Conservation (phyloP, 64 coral and sea anemone genomes). For the Cladopsammia gracilis region DNA sequence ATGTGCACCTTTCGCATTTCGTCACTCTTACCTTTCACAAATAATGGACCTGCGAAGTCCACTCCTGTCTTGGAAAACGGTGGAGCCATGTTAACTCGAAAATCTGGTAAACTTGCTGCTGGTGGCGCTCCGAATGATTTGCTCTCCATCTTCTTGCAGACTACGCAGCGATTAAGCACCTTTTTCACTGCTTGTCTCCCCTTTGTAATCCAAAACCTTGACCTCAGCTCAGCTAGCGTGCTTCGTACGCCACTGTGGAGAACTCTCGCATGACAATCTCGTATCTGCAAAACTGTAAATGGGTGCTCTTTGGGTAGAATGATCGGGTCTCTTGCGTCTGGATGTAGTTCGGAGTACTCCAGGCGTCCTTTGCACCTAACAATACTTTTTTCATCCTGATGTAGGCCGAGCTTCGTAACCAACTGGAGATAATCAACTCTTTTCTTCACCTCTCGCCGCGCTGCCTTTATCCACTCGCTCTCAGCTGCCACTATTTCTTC, state of each 20-base stretch:
- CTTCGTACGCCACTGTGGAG: slow-evolving; percentile 36
- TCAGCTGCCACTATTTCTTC: background rate
- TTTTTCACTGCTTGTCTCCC: slow-evolving; percentile 7
- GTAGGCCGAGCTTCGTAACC: background rate
- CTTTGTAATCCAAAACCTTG: slow-evolving; percentile 49
- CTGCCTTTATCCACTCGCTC: background rate
- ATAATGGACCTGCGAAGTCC: slow-evolving; percentile 29
- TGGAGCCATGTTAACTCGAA: background rate
- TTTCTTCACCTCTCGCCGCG: background rate
- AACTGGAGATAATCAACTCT: background rate
- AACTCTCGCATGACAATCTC: slow-evolving; percentile 29
- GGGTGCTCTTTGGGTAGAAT: slow-evolving; percentile 35
- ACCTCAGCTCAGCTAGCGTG: slow-evolving; percentile 37
- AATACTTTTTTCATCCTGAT: background rate
- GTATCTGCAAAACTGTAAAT: slow-evolving; percentile 8
- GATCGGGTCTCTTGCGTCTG: background rate
- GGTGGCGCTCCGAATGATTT: background rate
- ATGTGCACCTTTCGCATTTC: no score
- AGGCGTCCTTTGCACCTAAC: no score
- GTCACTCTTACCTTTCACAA: no score
- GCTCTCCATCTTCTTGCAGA: background rate
- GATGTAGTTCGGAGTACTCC: background rate
- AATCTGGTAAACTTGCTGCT: background rate
- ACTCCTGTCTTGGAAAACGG: background rate
- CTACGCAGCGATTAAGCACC: no score